phyloP scores from a whole-genome alignment of 2,797 vertebrate genomes.

The Falco rusticolus region DNA sequence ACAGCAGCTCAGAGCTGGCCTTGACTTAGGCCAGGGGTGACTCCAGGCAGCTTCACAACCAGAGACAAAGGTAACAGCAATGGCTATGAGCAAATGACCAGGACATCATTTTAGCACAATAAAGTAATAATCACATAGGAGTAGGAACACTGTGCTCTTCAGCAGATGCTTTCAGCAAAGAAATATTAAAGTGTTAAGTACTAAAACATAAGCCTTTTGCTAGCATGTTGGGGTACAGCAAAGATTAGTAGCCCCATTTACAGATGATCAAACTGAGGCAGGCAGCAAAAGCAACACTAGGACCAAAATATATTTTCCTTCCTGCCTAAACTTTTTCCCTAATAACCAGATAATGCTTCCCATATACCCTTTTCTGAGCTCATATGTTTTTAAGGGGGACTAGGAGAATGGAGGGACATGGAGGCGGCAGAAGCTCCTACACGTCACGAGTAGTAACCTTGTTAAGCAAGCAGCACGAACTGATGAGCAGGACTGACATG shows the following conservation, averaged over 20 bases:
- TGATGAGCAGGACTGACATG: constrained; percentile 1
- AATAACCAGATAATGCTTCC: not conserved
- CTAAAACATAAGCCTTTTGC: not conserved
- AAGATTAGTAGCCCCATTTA: not conserved
- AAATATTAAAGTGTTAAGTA: not conserved
- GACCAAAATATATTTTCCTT: not conserved
- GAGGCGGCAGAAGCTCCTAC: not conserved
- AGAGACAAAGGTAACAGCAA: not conserved
- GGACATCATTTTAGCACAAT: not conserved
- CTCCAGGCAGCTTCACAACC: not conserved
- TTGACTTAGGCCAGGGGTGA: not conserved
- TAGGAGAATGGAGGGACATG: not conserved
- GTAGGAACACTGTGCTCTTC: not conserved
- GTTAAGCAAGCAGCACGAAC: not conserved
- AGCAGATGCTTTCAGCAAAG: not conserved
- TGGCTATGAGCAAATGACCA: not conserved
- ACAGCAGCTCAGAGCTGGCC: not conserved
- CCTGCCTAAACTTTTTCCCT: not conserved
- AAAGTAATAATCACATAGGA: not conserved
- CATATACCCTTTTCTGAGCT: not conserved
- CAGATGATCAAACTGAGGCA: not conserved
- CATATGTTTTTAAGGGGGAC: not conserved
- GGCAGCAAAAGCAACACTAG: not conserved
- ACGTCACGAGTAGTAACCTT: not conserved
- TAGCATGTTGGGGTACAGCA: not conserved